phyloP scores from a whole-genome alignment of 2,113 vertebrate genomes.

The Chamaetylas fuelleborni region DNA sequence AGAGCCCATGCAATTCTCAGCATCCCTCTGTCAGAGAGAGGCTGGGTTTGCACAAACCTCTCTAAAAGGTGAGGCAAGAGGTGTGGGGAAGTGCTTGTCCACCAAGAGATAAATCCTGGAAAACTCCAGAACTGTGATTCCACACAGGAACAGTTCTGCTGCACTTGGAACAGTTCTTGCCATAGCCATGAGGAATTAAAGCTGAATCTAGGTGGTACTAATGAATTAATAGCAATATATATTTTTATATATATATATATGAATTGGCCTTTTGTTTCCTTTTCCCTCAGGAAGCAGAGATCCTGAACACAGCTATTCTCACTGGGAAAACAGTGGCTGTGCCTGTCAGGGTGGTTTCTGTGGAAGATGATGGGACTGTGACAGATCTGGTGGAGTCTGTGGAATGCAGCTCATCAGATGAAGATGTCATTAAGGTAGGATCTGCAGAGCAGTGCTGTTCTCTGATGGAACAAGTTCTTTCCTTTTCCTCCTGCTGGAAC shows the following conservation, averaged over 20 bases:
- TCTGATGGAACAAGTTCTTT: background rate
- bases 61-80: background rate
- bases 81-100: background rate
- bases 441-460: background rate
- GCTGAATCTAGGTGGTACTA: background rate
- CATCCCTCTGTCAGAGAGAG: background rate
- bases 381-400: slow-evolving; percentile 79
- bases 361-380: slow-evolving; percentile 80
- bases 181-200: background rate
- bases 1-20: background rate
- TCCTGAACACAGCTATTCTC: slow-evolving; percentile 91
- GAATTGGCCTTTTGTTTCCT: background rate
- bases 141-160: too few species aligned
- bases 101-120: background rate
- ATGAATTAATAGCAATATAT: background rate
- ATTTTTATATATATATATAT: background rate
- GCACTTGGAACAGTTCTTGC: background rate
- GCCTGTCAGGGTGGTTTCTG: slow-evolving; percentile 83
- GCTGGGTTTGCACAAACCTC: background rate
- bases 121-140: background rate
- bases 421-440: slow-evolving; percentile 88
- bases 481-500: background rate
- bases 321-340: slow-evolving; percentile 85
- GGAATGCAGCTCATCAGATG: slow-evolving; percentile 83
- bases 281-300: slow-evolving; percentile 75